Conservation (phyloP, 2,888 invertebrate species). For the Acronicta psi region DNA sequence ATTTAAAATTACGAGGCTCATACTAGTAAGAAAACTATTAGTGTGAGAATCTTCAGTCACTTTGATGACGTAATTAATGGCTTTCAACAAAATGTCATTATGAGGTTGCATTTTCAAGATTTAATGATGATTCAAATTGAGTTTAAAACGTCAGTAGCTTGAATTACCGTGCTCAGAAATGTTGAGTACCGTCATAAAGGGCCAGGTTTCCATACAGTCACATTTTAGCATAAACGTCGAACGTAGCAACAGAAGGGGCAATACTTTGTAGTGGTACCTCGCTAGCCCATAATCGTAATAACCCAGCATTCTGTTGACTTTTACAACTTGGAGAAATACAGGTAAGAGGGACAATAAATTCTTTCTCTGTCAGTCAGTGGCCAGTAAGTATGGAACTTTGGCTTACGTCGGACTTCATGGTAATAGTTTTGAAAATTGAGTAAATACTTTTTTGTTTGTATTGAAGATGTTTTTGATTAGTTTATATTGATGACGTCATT, state of each 20-base stretch:
- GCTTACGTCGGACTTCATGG: constrained; percentile 10
- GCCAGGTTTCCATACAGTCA: not conserved
- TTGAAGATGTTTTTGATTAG: constrained; percentile 1
- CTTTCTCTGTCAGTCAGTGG: constrained; percentile 33
- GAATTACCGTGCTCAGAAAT: too few species aligned
- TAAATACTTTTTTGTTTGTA: not conserved
- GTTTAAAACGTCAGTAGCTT: too few species aligned
- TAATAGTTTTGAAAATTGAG: not conserved
- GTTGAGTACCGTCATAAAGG: too few species aligned
- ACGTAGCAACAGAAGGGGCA: constrained; percentile 17
- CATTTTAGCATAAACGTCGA: constrained; percentile 25
- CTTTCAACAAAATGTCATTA: not conserved
- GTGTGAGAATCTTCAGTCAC: not conserved
- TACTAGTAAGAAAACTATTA: not conserved
- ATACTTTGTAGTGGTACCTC: constrained; percentile 37
- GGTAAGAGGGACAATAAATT: constrained; percentile 41
- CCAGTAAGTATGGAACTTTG: not conserved
- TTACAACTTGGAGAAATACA: constrained; percentile 42
- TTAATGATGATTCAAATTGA: too few species aligned
- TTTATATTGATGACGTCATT: constrained; percentile 7
- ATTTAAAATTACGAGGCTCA: constrained; percentile 3
- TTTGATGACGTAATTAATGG: not conserved
- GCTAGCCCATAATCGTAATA: constrained; percentile 45
- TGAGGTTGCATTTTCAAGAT: not conserved
- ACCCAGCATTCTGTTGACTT: constrained; percentile 42